phyloP scores from a whole-genome alignment of 1,140 invertebrate species.

The Aphelinus certus region DNA sequence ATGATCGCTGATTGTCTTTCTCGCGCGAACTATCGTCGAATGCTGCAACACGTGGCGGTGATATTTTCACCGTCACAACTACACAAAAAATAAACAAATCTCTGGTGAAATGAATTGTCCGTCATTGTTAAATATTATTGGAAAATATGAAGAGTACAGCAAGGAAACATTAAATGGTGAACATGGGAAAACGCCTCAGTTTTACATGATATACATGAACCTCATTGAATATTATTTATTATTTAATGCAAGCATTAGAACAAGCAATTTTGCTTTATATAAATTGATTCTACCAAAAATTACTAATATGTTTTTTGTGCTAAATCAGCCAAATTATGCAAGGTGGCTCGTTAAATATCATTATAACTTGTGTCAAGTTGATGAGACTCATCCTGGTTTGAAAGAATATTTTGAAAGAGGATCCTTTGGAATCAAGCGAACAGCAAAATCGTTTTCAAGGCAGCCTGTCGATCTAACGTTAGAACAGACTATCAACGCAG shows the following conservation, averaged over 20 bases:
- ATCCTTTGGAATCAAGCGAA: conserved; percentile 40
- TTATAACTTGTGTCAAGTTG: conserved; percentile 41
- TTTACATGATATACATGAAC: conserved; percentile 48
- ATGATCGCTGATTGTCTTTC: too few species aligned
- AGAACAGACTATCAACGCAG: conserved; percentile 17
- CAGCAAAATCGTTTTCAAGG: not conserved
- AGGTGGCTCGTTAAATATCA: conserved; percentile 44
- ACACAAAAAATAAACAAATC: too few species aligned
- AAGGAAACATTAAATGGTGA: conserved; percentile 44
- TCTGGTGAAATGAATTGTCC: too few species aligned
- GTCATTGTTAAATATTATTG: not conserved
- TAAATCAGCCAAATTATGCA: conserved; percentile 55
- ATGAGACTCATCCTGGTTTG: conserved; percentile 49
- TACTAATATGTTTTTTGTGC: conserved; percentile 50
- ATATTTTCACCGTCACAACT: too few species aligned
- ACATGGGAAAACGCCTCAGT: conserved; percentile 55
- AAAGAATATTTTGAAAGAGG: conserved; percentile 39
- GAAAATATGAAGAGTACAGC: conserved; percentile 31
- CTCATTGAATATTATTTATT: conserved; percentile 50
- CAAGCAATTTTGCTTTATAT: conserved; percentile 39
- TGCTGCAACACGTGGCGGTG: too few species aligned
- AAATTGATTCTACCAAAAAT: conserved; percentile 50
- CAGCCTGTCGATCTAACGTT: conserved; percentile 17
- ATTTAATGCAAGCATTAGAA: conserved; percentile 39
- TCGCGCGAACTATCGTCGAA: too few species aligned